Base-by-base conservation (phyloP, 2,888 invertebrate species). In the Hedychridium roseum region DNA sequence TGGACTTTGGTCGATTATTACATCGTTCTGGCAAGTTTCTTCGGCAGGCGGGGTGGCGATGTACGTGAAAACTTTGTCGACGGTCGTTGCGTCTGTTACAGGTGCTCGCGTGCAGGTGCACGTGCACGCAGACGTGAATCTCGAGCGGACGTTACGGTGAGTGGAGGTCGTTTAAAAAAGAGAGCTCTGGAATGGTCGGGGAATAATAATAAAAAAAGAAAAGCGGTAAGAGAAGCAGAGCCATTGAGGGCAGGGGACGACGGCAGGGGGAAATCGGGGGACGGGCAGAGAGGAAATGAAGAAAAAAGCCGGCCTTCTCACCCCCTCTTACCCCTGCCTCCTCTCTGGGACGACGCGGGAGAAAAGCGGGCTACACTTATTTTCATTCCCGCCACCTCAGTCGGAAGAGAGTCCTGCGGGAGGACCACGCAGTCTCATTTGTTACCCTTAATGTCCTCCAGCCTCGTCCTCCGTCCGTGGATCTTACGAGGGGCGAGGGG, bases 381-480 rank as follows among this genome's bases (percentile, higher is more conserved):
- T 75, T 74, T 76, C 74, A 76, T 76, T 75, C 71, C 70, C 52
- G 68, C 67, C 62, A 64, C 67, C 70, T 71, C 68, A 64, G 70
- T 62, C 68, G 73, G 70, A 73, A 70, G 68, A 68, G 69, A 64
- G 70, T 74, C 75, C 70, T 68, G 65, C 65, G 74, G 74, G 76
- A 76, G 73, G 60, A 72, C 64, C 66, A 56, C 65, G 55, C 66
- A 66, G 73, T 68, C 75, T 74, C 76, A 74, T 76, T 76, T 73
- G 74, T 76, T 76, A 76, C 66, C 73, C 76, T 75, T 74, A 76
- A 74, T 73, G 75, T 74, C 71, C 73, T 65, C 57, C 57, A 57
- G 54, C 54, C 50, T 54, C 50, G 52, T 55, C 51, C 60, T 51
- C 44, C 46, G 40, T 28, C 35, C 42, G 27, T 18, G 50, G 61